A percentile compares a stretch with the other conserved stretches of the same genome.
Evolutionary conservation across 2,113 vertebrate species (phyloP).

Genomic region (Conger conger): DNA sequence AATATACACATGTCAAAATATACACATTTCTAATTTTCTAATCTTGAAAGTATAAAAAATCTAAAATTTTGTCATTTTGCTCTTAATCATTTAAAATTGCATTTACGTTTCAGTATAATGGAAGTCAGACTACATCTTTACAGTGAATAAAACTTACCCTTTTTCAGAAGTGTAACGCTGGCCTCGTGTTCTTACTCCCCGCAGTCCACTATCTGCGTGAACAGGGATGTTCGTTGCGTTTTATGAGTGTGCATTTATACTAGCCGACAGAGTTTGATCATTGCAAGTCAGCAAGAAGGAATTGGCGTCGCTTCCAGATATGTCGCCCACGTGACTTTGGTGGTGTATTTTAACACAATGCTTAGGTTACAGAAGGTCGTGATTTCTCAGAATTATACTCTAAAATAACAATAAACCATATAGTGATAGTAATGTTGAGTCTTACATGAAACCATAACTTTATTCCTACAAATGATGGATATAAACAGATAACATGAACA

Average conservation of each 20-base stretch:
- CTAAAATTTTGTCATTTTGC: no score
- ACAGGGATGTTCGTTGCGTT: neutral
- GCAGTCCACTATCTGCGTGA: neutral
- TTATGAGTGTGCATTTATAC: neutral
- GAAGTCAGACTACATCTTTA: neutral
- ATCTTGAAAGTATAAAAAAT: no score
- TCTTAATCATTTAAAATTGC: neutral
- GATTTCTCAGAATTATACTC: neutral
- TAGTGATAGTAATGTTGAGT: neutral
- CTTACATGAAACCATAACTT: neutral
- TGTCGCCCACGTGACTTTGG: conserved; percentile 6
- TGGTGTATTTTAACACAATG: neutral
- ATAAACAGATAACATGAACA: neutral
- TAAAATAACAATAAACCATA: neutral
- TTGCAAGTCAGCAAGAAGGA: neutral
- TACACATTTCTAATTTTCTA: no score
- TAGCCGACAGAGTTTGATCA: neutral
- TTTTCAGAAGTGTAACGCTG: neutral
- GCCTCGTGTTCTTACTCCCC: neutral
- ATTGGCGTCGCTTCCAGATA: neutral
- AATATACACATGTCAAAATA: no score
- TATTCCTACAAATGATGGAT: neutral
- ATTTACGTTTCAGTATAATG: neutral
- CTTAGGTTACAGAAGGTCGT: neutral
- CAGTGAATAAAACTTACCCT: neutral